Conservation (phyloP, 2,888 invertebrate genomes). For the Ganaspis brasiliensis region DNA sequence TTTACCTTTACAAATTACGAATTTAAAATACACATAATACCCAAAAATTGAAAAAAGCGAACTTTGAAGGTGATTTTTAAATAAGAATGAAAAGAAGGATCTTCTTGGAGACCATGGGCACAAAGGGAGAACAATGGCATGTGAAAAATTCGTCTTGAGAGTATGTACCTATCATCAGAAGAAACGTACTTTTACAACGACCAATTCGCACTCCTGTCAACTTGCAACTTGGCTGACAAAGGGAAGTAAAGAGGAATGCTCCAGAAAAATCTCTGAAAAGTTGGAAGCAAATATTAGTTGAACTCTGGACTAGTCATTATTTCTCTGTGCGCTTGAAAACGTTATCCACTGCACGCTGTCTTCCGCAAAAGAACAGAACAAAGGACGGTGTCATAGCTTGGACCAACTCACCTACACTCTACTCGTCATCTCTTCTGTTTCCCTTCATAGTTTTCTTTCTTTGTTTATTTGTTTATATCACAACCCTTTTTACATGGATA, state of each 20-base stretch:
- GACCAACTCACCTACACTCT: constrained; percentile 35
- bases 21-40: too few relatives aligned
- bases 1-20: too few relatives aligned
- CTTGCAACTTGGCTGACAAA: constrained; percentile 64
- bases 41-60: too few relatives aligned
- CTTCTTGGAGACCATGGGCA: not conserved
- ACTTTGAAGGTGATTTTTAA: not conserved
- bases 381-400: constrained; percentile 57
- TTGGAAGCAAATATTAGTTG: constrained; percentile 78
- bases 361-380: constrained; percentile 71
- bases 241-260: constrained; percentile 53
- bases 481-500: constrained; percentile 27
- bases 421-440: constrained; percentile 42
- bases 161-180: not conserved
- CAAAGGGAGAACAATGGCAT: not conserved
- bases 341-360: constrained; percentile 46
- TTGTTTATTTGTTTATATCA: constrained; percentile 70
- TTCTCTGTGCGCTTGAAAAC: constrained; percentile 68
- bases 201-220: constrained; percentile 53
- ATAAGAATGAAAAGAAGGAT: not conserved
- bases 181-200: constrained; percentile 23
- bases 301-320: constrained; percentile 79
- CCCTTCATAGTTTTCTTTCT: constrained; percentile 52
- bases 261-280: constrained; percentile 68
- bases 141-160: constrained; percentile 31